Percentiles rank a stretch among this genome's conserved stretches.
phyloP scores from a whole-genome alignment of 2,113 vertebrate species.

The Malurus elegans region DNA sequence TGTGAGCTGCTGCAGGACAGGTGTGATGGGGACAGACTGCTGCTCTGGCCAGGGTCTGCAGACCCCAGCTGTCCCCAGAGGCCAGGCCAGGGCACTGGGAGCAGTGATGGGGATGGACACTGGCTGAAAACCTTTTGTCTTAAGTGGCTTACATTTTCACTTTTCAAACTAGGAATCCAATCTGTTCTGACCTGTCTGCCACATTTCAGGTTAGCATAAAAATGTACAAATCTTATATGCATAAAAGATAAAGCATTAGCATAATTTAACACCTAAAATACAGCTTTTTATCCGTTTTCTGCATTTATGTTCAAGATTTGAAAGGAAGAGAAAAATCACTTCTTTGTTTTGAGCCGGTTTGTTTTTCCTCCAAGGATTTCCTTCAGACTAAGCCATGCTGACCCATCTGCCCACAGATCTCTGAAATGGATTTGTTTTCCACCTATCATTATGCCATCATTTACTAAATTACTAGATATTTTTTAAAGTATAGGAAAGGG shows the following conservation, averaged over 20 bases:
- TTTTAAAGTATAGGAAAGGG: not conserved
- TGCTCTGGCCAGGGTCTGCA: accelerated
- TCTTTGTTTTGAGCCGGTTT: not conserved
- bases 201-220: not conserved
- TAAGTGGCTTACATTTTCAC: not conserved
- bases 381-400: not conserved
- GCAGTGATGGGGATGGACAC: not conserved
- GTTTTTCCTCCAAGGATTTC: not conserved
- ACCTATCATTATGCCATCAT: not conserved
- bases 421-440: not conserved
- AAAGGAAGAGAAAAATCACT: not conserved
- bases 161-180: not conserved
- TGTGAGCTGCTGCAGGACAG: not conserved
- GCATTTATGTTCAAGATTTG: not conserved
- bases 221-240: not conserved
- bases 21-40: accelerated
- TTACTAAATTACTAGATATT: not conserved
- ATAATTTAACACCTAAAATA: not conserved
- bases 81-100: not conserved
- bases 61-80: not conserved
- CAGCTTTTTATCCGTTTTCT: not conserved
- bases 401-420: not conserved
- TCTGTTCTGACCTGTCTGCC: not conserved
- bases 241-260: not conserved
- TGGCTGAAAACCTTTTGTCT: not conserved